These are phyloP conservation scores for Drosophila guanche DNA, from an alignment of 1,140 invertebrate genomes.

Conservation along the genomic window DNA sequence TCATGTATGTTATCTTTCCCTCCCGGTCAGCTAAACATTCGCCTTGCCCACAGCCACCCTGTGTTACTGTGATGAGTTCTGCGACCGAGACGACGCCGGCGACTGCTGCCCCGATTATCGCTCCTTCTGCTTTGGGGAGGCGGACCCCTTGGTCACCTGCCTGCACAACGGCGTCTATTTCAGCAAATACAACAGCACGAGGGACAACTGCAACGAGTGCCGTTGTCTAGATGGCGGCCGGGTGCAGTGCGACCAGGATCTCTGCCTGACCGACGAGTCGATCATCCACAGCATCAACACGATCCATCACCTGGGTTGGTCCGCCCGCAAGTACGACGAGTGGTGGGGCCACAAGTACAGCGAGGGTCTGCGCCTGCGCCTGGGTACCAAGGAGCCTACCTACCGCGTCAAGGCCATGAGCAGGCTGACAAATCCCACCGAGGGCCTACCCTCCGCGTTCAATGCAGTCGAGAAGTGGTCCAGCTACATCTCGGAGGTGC, in stretches of 20 bases:
- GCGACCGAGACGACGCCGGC: slow-evolving; percentile 87
- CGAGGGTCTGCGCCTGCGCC: slow-evolving; percentile 90
- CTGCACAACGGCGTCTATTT: slow-evolving; percentile 69
- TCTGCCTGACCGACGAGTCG: slow-evolving; percentile 89
- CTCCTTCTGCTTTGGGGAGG: slow-evolving; percentile 87
- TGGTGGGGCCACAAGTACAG: slow-evolving; percentile 93
- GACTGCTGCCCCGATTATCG: slow-evolving; percentile 96
- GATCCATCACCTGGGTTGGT: slow-evolving; percentile 87
- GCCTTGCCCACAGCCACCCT: slow-evolving; percentile 86
- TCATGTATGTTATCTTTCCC: neutral
- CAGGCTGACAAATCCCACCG: slow-evolving; percentile 86
- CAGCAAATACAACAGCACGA: slow-evolving; percentile 69
- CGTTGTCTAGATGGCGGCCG: slow-evolving; percentile 86
- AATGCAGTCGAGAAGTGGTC: slow-evolving; percentile 90
- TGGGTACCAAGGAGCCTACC: slow-evolving; percentile 87
- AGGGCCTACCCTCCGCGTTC: slow-evolving; percentile 87
- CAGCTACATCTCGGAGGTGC: slow-evolving; percentile 87
- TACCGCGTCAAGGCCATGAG: slow-evolving; percentile 88
- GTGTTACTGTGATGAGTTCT: slow-evolving; percentile 97
- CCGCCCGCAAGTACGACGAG: slow-evolving; percentile 90
- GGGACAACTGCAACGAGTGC: slow-evolving; percentile 91
- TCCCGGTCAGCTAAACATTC: neutral
- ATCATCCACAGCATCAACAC: slow-evolving; percentile 88
- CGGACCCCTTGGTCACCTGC: slow-evolving; percentile 63
- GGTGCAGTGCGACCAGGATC: slow-evolving; percentile 88